These are phyloP conservation scores for Thera britannica DNA, from an alignment of 2,888 invertebrate genomes.

Conservation along the genomic window DNA sequence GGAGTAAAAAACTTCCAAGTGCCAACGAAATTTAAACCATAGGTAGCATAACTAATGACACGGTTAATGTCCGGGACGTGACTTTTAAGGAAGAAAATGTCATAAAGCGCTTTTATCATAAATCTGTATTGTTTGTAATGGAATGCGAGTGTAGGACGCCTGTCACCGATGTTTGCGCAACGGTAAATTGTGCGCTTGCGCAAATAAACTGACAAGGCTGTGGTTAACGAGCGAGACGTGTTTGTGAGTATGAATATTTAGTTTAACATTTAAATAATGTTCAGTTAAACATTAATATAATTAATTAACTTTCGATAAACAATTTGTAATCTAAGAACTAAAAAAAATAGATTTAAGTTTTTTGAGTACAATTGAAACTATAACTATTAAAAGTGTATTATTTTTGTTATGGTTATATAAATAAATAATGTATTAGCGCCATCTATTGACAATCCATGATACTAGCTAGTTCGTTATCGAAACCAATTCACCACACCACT, in stretches of 20 bases:
- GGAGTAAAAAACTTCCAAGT: no score
- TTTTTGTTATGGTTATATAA: no score
- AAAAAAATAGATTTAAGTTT: no score
- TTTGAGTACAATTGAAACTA: no score
- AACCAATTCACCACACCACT: not conserved
- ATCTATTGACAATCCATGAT: constrained; percentile 12
- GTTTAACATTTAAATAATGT: not conserved
- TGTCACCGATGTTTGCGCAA: constrained; percentile 59
- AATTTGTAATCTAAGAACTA: not conserved
- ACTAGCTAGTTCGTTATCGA: constrained; percentile 17
- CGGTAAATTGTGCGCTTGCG: constrained; percentile 51
- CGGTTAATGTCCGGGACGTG: constrained; percentile 1
- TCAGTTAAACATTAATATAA: not conserved
- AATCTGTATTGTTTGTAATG: constrained; percentile 41
- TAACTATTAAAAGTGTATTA: no score
- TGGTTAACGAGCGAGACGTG: constrained; percentile 17
- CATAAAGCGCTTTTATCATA: constrained; percentile 32
- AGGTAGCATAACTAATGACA: not conserved
- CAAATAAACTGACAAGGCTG: constrained; percentile 43
- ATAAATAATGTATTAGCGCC: constrained; percentile 13
- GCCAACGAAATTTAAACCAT: not conserved
- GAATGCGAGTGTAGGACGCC: constrained; percentile 64
- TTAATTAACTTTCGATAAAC: not conserved
- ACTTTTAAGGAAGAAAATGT: constrained; percentile 19
- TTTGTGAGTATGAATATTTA: constrained; percentile 7